Conservation (phyloP, 1,140 invertebrate species). For the Heterodera carotae region DNA sequence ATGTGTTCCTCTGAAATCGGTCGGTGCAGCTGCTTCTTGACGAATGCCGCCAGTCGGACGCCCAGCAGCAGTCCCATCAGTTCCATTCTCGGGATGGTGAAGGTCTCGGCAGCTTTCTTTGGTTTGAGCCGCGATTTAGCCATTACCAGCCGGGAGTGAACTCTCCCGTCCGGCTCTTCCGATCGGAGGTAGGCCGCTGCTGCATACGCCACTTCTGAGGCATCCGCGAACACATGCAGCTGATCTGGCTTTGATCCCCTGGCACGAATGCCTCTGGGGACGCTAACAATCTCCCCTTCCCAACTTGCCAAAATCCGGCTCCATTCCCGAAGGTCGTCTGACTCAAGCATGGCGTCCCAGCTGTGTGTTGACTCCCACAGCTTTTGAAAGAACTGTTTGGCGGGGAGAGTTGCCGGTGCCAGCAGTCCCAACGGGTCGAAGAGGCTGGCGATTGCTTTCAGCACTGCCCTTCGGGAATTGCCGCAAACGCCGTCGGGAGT, state of each 20-base stretch:
- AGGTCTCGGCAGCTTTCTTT: not conserved
- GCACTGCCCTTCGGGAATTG: not conserved
- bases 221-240: slow-evolving; percentile 19
- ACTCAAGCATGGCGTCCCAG: slow-evolving; percentile 5
- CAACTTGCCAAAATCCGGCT: not conserved
- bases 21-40: not conserved
- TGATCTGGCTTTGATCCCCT: no score
- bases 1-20: no score
- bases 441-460: not conserved
- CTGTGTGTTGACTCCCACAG: slow-evolving; percentile 22
- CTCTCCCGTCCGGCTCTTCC: not conserved
- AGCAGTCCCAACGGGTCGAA: slow-evolving; percentile 27
- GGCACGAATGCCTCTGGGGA: not conserved
- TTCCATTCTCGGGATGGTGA: slow-evolving; percentile 16
- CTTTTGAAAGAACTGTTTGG: slow-evolving; percentile 23
- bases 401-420: not conserved
- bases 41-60: not conserved
- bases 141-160: not conserved
- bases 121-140: slow-evolving; percentile 3
- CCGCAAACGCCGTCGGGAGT: not conserved
- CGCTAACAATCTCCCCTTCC: not conserved
- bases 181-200: not conserved
- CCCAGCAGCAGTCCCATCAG: slow-evolving; percentile 1
- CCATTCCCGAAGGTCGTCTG: not conserved
- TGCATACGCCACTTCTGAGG: not conserved